phyloP scores from a whole-genome alignment of 2,797 vertebrate genomes.

The Cuculus canorus region DNA sequence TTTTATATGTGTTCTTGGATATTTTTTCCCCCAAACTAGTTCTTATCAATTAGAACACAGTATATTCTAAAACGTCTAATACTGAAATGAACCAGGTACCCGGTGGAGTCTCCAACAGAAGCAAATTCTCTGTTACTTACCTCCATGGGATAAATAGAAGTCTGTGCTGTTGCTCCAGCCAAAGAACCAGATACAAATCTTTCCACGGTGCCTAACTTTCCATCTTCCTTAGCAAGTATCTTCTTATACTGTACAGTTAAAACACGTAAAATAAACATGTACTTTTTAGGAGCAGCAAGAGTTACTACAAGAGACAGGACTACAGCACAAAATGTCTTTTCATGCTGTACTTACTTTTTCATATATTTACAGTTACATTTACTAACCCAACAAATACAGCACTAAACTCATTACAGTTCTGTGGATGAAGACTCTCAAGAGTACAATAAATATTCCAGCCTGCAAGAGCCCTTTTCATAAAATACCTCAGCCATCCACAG shows the following conservation, averaged over 20 bases:
- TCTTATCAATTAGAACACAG: background rate
- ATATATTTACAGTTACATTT: background rate
- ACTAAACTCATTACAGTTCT: background rate
- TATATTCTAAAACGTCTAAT: background rate
- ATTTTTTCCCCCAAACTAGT: background rate
- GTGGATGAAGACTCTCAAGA: background rate
- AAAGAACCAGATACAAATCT: slow-evolving; percentile 93
- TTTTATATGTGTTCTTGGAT: background rate
- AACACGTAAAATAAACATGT: slow-evolving; percentile 15
- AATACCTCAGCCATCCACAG: background rate
- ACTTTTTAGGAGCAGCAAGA: background rate
- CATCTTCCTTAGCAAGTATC: slow-evolving; percentile 85
- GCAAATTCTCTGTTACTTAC: slow-evolving; percentile 71
- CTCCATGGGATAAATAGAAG: slow-evolving; percentile 96
- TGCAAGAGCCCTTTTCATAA: background rate
- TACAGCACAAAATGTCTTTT: background rate
- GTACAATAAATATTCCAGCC: background rate
- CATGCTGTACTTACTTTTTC: background rate
- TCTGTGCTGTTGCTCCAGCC: slow-evolving; percentile 93
- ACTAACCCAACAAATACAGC: background rate
- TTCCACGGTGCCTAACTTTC: slow-evolving; percentile 84
- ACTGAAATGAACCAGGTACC: background rate
- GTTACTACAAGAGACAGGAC: background rate
- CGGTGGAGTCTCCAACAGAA: background rate
- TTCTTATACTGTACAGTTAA: slow-evolving; percentile 87